Conservation (phyloP, 1,140 invertebrate species). For the Drosophila micromelanica region DNA sequence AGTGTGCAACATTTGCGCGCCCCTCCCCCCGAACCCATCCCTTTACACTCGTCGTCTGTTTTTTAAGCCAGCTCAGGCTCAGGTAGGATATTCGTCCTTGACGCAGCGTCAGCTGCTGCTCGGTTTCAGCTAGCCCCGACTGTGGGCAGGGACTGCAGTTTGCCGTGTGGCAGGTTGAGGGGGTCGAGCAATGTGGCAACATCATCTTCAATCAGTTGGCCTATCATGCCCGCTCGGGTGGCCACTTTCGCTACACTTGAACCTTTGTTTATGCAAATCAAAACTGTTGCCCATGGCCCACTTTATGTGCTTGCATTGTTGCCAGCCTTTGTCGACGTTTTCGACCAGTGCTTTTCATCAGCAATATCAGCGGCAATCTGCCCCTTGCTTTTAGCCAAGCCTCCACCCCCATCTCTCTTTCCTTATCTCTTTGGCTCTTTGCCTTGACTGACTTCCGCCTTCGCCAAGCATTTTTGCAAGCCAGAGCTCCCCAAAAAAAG, state of each 20-base stretch:
- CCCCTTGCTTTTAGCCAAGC: too few relatives aligned
- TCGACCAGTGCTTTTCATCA: slow-evolving; percentile 39
- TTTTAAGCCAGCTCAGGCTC: slow-evolving; percentile 28
- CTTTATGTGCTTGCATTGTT: slow-evolving; percentile 35
- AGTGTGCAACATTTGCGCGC: slow-evolving; percentile 73
- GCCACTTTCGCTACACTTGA: slow-evolving; percentile 65
- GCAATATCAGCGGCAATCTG: slow-evolving; percentile 31
- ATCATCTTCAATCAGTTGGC: slow-evolving; percentile 73
- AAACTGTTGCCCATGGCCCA: slow-evolving; percentile 80
- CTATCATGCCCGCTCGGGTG: slow-evolving; percentile 57
- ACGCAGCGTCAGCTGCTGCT: slow-evolving; percentile 24
- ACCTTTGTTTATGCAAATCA: slow-evolving; percentile 77
- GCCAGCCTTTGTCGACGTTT: slow-evolving; percentile 12
- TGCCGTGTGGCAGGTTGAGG: not conserved
- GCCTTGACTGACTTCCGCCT: slow-evolving; percentile 69
- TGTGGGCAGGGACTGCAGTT: slow-evolving; percentile 2
- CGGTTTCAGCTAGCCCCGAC: slow-evolving; percentile 14
- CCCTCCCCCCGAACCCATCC: slow-evolving; percentile 2
- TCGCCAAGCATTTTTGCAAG: slow-evolving; percentile 16
- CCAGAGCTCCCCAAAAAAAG: slow-evolving; percentile 22
- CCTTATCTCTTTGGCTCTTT: slow-evolving; percentile 16
- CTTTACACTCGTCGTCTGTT: slow-evolving; percentile 4
- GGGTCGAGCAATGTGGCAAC: slow-evolving; percentile 17
- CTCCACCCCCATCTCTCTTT: too few relatives aligned
- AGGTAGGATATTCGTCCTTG: slow-evolving; percentile 67